These are phyloP conservation scores for Aldrovandia affinis DNA, from an alignment of 2,797 vertebrate species.

Conservation along the genomic window DNA sequence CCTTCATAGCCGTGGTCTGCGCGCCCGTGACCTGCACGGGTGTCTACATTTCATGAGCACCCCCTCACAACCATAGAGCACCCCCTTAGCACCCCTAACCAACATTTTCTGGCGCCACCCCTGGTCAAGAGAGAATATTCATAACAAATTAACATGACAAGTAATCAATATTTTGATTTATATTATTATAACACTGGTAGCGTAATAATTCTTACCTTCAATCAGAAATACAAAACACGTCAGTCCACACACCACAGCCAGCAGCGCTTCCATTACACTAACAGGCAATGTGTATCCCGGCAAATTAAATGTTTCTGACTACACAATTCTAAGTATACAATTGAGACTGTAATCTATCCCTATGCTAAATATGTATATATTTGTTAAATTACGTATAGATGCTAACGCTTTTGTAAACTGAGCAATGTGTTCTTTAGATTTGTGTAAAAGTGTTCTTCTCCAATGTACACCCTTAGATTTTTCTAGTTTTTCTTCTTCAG, in stretches of 20 bases:
- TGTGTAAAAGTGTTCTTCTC: neutral
- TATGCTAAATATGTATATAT: neutral
- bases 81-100: too few species aligned
- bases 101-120: too few species aligned
- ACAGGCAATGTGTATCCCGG: neutral
- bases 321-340: neutral
- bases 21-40: too few species aligned
- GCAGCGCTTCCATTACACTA: constrained; percentile 31
- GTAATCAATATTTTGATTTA: neutral
- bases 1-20: too few species aligned
- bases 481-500: constrained; percentile 57
- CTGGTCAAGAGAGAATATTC: neutral
- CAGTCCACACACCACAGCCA: constrained; percentile 35
- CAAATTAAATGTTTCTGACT: neutral
- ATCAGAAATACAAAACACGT: constrained; percentile 4
- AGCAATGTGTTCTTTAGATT: too few species aligned
- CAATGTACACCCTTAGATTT: neutral
- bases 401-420: too few species aligned
- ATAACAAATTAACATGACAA: neutral
- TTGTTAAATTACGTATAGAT: neutral
- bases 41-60: too few species aligned
- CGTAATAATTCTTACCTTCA: constrained; percentile 53
- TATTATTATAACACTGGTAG: neutral
- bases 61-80: too few species aligned
- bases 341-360: neutral